phyloP scores from a whole-genome alignment of 2,888 invertebrate species.

The Theretra japonica region DNA sequence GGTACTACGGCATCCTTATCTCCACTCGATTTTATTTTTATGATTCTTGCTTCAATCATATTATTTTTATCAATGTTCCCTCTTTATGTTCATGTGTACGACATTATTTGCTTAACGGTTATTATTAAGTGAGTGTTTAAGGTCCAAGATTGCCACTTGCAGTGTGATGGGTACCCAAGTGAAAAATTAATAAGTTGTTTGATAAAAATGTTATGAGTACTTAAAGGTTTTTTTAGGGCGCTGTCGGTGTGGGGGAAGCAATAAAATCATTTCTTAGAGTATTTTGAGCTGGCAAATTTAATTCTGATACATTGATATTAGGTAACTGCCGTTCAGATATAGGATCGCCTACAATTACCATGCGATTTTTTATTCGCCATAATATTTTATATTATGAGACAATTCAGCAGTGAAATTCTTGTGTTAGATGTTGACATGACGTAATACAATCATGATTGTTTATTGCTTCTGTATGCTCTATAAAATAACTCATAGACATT shows the following conservation, averaged over 20 bases:
- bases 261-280: neutral
- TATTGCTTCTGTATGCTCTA: too few relatives aligned
- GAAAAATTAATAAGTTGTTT: conserved; percentile 9
- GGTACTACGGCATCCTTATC: neutral
- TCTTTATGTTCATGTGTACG: neutral
- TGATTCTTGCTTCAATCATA: neutral
- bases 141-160: conserved; percentile 26
- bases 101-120: conserved; percentile 26
- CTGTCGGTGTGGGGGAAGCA: neutral
- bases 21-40: neutral
- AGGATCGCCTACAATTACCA: neutral
- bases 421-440: too few relatives aligned
- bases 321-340: neutral
- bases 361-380: too few relatives aligned
- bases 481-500: too few relatives aligned
- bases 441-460: too few relatives aligned
- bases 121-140: conserved; percentile 35
- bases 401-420: too few relatives aligned
- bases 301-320: neutral
- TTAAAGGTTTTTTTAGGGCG: neutral
- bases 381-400: too few relatives aligned
- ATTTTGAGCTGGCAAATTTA: too few relatives aligned
- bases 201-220: conserved; percentile 1
- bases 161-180: conserved; percentile 3
- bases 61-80: conserved; percentile 1